Base-by-base conservation (phyloP, 2,888 invertebrate species). In the Drosophila algonquin region DNA sequence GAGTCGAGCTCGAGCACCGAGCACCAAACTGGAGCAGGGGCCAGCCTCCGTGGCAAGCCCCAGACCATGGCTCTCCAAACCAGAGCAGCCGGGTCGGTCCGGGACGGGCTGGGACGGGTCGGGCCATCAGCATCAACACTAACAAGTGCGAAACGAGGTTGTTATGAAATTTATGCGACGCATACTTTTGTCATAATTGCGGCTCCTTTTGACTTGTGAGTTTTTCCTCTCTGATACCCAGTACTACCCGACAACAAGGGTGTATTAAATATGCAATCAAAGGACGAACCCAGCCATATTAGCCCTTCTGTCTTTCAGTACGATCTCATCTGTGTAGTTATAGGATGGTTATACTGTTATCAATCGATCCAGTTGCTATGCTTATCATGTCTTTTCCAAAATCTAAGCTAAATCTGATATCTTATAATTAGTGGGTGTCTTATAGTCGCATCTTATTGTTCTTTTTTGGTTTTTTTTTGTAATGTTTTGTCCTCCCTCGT, bases 111-210 rank as follows among this genome's bases (percentile, higher is more conserved):
- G 24, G 24, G 24, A 6, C 59, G 63, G 21, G 54, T 60, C 71
- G 54, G 59, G 71, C 55, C 72, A 70, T 62, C 62, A 32, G 32
- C 62, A 72, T 54, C 63, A 67, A 56, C 75, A 74, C 53, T 67
- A 61, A 86, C 86, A 81, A 89, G 89, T 87, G 87, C 77, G 77
- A 76, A 77, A 76, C 77, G 77, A 76, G 77, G 77, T 76, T 77
- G 77, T 77, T 69, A 63, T 75, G 73, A 75, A 87, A 85, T 85
- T 85, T 85, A 89, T 85, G 85, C 84, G 76, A 75, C 86, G 76
- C 78, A 89, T 84, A 84, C 87, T 85, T 89, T 78, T 80, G 89
- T 84, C 85, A 86, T 86, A 87, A 86, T 89, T 86, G 85, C 76
- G 89, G 74, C 89, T 75, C 74, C 72, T 83, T 83, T 75, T 79